Conservation (phyloP, 37 sponge, comb jelly and placozoan species). For the Ianthella basta region DNA sequence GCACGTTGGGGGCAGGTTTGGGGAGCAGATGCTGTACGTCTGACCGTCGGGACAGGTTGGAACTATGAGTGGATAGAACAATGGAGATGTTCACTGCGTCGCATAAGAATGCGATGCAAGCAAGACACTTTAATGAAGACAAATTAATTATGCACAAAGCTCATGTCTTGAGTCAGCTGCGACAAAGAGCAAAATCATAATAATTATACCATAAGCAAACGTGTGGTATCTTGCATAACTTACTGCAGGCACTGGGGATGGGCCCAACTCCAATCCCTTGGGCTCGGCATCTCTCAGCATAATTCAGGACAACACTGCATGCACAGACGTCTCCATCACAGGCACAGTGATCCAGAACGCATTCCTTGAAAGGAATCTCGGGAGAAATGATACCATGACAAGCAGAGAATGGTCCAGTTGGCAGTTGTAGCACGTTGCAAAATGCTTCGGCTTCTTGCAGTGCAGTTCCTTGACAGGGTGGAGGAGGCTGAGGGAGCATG, state of each 20-base stretch:
- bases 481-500: background rate
- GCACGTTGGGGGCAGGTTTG: constrained; percentile 8
- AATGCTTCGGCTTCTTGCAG: background rate
- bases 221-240: too few relatives aligned
- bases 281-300: constrained; percentile 5
- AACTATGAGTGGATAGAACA: background rate
- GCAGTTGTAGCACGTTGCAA: background rate
- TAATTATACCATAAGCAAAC: too few relatives aligned
- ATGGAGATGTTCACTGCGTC: background rate
- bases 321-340: background rate
- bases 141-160: too few relatives aligned
- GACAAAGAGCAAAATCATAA: too few relatives aligned
- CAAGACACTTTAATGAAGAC: too few relatives aligned
- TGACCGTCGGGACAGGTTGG: background rate
- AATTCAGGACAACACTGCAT: constrained; percentile 7
- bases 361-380: background rate
- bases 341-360: constrained; percentile 8
- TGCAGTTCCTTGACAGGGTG: background rate
- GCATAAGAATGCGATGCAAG: too few relatives aligned
- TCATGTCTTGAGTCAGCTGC: too few relatives aligned
- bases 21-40: background rate
- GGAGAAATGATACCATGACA: background rate
- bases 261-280: background rate
- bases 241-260: constrained; percentile 1
- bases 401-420: background rate